Evolutionary conservation across 1,140 invertebrate species (phyloP).

Genomic region (Helicorthomorpha holstii): DNA sequence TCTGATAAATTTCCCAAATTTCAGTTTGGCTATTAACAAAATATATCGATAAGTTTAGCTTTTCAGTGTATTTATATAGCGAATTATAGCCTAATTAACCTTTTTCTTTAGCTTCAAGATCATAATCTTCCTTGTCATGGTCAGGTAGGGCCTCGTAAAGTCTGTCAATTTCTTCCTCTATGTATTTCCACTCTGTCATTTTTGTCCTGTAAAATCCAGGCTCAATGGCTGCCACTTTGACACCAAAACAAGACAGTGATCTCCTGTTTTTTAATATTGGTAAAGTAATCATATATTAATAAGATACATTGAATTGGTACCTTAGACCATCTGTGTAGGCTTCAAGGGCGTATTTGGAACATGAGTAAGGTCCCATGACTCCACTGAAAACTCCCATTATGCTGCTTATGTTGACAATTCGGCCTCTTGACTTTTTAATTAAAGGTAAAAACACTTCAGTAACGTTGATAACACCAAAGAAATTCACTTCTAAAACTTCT

Average conservation of each 20-base stretch:
- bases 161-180: not conserved
- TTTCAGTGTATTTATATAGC: too few species aligned
- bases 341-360: not conserved
- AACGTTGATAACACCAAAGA: not conserved
- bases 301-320: not conserved
- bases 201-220: not conserved
- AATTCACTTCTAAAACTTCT: not conserved
- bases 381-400: not conserved
- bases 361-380: not conserved
- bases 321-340: not conserved
- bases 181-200: not conserved
- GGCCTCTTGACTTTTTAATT: not conserved
- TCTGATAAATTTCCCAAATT: too few species aligned
- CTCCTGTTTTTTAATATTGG: not conserved
- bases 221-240: not conserved
- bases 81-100: too few species aligned
- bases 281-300: not conserved
- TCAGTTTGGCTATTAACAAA: too few species aligned
- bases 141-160: not conserved
- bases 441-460: not conserved
- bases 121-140: not conserved
- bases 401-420: not conserved
- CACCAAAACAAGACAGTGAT: not conserved
- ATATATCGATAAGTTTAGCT: too few species aligned
- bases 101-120: too few species aligned